Evolutionary conservation across 2,113 vertebrate genomes (phyloP).

Genomic region (Sinocyclocheilus rhinocerous): DNA sequence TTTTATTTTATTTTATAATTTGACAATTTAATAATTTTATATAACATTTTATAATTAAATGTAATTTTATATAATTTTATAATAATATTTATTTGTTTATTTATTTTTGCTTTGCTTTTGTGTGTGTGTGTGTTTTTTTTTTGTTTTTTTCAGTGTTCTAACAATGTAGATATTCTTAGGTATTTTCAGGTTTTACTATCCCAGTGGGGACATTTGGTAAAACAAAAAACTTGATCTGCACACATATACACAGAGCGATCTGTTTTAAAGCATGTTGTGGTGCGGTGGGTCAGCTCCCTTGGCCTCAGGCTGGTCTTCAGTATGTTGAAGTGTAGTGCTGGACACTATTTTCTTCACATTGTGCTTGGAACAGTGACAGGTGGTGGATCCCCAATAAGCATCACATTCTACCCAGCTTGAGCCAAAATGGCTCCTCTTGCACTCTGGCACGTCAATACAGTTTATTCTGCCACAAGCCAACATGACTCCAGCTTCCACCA

Average conservation of each 20-base stretch:
- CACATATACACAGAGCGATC: not conserved
- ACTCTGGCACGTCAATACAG: conserved; percentile 7
- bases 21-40: no score
- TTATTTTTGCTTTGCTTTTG: no score
- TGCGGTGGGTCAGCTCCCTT: not conserved
- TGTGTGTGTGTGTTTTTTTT: no score
- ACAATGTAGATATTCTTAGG: no score
- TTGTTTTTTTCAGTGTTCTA: no score
- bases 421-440: conserved; percentile 20
- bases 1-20: no score
- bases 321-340: not conserved
- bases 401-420: not conserved
- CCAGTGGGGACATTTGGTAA: no score
- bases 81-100: no score
- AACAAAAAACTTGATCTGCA: not conserved
- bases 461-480: conserved; percentile 41
- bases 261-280: not conserved
- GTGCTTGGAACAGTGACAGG: conserved; percentile 8
- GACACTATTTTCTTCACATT: conserved; percentile 7
- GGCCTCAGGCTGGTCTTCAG: not conserved
- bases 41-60: no score
- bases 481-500: conserved; percentile 19
- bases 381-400: conserved; percentile 1
- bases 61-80: no score
- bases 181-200: not conserved